A percentile compares a stretch with the other conserved stretches of the same genome.
Evolutionary conservation across 2,888 invertebrate genomes (phyloP).

Genomic region (Cyaniris semiargus): DNA sequence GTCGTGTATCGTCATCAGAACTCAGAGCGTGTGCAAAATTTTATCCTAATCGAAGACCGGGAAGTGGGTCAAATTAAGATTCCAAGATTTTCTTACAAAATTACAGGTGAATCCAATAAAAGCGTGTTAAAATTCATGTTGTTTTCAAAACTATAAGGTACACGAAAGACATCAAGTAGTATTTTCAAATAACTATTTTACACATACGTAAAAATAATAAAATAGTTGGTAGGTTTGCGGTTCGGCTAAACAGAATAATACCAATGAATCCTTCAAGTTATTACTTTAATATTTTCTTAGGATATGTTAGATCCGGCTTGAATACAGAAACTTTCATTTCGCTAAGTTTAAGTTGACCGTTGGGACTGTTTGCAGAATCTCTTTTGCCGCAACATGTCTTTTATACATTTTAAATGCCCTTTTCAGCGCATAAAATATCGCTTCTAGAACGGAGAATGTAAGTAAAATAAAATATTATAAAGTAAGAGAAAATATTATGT

Average conservation of each 20-base stretch:
- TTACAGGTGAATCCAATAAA: no score
- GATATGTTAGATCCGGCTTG: slow-evolving; percentile 34
- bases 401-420: slow-evolving; percentile 23
- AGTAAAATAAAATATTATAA: background rate
- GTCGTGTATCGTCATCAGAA: no score
- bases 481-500: background rate
- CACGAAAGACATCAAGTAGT: background rate
- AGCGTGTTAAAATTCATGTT: background rate
- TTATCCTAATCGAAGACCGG: no score
- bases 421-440: background rate
- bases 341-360: slow-evolving; percentile 37
- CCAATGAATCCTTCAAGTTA: slow-evolving; percentile 33
- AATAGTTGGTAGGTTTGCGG: slow-evolving; percentile 23
- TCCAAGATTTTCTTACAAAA: no score
- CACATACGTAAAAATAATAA: slow-evolving; percentile 10
- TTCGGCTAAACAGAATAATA: slow-evolving; percentile 28
- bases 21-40: no score
- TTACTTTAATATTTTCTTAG: slow-evolving; percentile 37
- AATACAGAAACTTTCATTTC: slow-evolving; percentile 39
- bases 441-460: background rate
- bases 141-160: background rate
- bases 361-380: slow-evolving; percentile 35
- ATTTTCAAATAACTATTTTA: slow-evolving; percentile 15
- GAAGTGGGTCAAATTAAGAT: no score
- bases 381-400: slow-evolving; percentile 22